These are phyloP conservation scores for Indri indri DNA, from an alignment of 2,113 vertebrate species.

Conservation along the genomic window DNA sequence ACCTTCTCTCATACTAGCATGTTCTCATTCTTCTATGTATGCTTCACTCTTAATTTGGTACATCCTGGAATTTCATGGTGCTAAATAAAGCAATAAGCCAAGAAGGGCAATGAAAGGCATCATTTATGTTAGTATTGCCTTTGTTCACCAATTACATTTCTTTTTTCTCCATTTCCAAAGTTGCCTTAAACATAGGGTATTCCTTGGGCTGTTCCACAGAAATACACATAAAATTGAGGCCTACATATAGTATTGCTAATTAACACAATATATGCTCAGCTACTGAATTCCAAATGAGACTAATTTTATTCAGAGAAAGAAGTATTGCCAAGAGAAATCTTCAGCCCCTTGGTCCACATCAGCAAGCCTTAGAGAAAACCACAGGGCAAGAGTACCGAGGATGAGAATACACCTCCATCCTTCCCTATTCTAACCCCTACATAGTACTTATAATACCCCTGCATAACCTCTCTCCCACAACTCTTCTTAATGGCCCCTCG, in stretches of 20 bases:
- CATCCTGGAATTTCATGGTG: not conserved
- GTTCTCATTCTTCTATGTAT: not conserved
- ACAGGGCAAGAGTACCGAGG: not conserved
- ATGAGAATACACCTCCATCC: not conserved
- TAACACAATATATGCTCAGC: not conserved
- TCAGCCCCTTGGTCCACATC: not conserved
- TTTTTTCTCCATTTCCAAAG: not conserved
- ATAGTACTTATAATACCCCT: not conserved
- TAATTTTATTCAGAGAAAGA: not conserved
- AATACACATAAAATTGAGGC: not conserved
- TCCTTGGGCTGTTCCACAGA: not conserved
- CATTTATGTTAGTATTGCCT: not conserved
- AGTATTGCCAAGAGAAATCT: not conserved
- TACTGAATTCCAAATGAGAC: not conserved
- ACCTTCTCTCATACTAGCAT: not conserved
- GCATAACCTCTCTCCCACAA: not conserved
- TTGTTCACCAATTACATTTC: not conserved
- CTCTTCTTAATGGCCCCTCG: not conserved
- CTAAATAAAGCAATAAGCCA: slow-evolving; percentile 8
- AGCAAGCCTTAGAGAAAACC: not conserved
- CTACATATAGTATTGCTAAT: not conserved
- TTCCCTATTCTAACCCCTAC: not conserved
- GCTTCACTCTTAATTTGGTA: slow-evolving; percentile 14
- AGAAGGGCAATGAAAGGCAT: not conserved
- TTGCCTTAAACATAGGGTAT: not conserved